Evolutionary conservation across 2,797 vertebrate genomes (phyloP).

Genomic region (Rhinoraja longicauda): DNA sequence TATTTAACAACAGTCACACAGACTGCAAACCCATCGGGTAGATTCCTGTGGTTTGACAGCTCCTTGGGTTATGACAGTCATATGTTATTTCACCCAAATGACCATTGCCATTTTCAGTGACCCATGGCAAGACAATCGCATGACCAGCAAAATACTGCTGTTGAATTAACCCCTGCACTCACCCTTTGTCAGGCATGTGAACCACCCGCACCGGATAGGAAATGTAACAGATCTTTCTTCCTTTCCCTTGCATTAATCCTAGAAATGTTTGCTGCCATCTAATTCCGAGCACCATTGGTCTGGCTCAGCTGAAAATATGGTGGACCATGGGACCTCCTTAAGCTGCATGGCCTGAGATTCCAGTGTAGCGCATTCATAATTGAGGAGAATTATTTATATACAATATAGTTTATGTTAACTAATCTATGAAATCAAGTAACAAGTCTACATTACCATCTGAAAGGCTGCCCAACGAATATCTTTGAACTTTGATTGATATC

Average conservation of each 20-base stretch:
- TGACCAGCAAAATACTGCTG: not conserved
- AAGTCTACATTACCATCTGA: not conserved
- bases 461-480: not conserved
- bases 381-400: not conserved
- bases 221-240: not conserved
- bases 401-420: not conserved
- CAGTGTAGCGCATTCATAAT: not conserved
- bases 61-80: not conserved
- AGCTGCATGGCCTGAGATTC: not conserved
- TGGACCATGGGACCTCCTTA: not conserved
- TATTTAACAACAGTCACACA: not conserved
- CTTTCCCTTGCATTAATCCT: not conserved
- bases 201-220: not conserved
- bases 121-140: not conserved
- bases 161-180: not conserved
- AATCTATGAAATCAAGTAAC: not conserved
- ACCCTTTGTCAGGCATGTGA: not conserved
- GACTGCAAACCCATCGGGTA: not conserved
- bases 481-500: not conserved
- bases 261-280: not conserved
- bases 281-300: not conserved
- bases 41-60: not conserved
- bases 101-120: not conserved
- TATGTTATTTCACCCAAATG: not conserved
- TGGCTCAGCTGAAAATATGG: not conserved